These are phyloP conservation scores for Proisotoma minuta DNA, from an alignment of 2,888 invertebrate species.

Conservation along the genomic window DNA sequence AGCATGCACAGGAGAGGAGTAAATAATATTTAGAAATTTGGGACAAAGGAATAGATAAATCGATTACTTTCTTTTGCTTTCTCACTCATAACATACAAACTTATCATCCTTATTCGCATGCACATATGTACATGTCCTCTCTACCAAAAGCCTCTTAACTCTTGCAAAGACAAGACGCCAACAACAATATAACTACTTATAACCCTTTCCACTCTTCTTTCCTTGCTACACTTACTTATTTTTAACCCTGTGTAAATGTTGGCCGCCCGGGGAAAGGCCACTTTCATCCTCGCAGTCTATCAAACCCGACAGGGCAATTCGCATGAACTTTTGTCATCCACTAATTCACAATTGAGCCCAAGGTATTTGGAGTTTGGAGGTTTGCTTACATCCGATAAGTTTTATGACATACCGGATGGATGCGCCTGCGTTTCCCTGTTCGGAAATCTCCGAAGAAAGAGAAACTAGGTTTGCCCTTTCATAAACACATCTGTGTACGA, in stretches of 20 bases:
- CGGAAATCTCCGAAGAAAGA: conserved; percentile 1
- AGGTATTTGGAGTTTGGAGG: neutral
- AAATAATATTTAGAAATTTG: no score
- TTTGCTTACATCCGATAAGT: neutral
- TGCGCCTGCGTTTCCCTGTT: conserved; percentile 14
- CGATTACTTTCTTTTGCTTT: no score
- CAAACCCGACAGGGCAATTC: neutral
- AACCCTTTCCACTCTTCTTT: neutral
- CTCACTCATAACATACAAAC: no score
- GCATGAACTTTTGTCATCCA: neutral
- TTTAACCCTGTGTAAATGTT: neutral
- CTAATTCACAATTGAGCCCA: neutral
- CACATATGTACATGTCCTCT: no score
- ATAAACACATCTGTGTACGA: conserved; percentile 8
- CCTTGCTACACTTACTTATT: conserved; percentile 3
- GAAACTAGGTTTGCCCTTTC: conserved; percentile 10
- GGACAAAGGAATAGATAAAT: no score
- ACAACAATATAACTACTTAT: neutral
- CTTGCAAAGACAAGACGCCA: conserved; percentile 6
- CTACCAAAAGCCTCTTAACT: conserved; percentile 21
- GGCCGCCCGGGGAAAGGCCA: neutral
- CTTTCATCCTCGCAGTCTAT: neutral
- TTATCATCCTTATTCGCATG: no score
- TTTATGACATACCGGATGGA: no score
- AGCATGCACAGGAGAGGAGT: no score